phyloP scores from a whole-genome alignment of 2,113 vertebrate genomes.

The Albula glossodonta region DNA sequence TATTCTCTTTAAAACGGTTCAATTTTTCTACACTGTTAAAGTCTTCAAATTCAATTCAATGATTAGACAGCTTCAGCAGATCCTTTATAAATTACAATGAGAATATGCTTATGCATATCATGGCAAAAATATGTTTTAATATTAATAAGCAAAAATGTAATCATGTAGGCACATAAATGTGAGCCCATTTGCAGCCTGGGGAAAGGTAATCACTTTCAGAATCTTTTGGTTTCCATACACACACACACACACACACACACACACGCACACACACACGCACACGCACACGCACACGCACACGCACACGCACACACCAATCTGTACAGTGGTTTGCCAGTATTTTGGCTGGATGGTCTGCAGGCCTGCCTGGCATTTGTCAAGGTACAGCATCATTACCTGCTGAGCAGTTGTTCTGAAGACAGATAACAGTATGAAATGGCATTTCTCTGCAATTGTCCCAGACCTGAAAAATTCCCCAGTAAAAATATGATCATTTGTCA shows the following conservation, averaged over 20 bases:
- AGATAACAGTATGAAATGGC: neutral
- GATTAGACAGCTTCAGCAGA: neutral
- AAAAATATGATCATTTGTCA: constrained; percentile 11
- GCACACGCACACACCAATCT: neutral
- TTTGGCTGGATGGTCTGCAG: neutral
- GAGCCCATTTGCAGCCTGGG: neutral
- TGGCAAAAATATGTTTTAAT: too few relatives aligned
- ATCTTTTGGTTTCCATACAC: neutral
- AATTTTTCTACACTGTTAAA: too few relatives aligned
- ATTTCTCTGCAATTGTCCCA: neutral
- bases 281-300: neutral
- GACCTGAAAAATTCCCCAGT: constrained; percentile 2
- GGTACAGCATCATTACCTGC: neutral
- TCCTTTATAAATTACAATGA: neutral
- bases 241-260: neutral
- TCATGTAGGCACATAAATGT: neutral
- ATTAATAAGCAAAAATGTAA: neutral
- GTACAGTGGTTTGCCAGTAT: neutral
- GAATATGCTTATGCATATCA: neutral
- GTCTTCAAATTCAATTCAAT: neutral
- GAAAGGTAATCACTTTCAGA: neutral
- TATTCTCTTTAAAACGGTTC: too few relatives aligned
- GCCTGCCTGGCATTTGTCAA: neutral
- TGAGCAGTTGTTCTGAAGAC: constrained; percentile 2
- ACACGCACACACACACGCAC: neutral